Base-by-base conservation (phyloP, 2,113 vertebrate genomes). In the Tympanuchus pallidicinctus region DNA sequence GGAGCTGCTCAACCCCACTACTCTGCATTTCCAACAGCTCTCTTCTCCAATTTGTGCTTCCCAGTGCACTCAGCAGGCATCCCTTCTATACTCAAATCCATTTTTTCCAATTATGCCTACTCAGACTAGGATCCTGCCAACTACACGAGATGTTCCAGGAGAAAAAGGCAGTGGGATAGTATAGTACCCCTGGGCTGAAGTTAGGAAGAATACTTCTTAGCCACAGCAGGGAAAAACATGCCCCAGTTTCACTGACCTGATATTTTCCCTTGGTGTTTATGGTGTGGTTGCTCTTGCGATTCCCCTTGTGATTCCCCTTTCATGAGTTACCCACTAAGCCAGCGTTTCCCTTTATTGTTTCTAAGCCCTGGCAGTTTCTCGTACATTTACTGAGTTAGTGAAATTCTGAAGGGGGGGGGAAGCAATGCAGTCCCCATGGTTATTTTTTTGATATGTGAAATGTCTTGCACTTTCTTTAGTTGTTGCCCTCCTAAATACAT, bases 241-340 rank as follows among this genome's bases (percentile, higher is more conserved):
- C 13, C 48, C 48, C 34, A 14, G 4, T 43, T 73, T 60, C 78
- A 27, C 36, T 64, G 61, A 36, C 9, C 36, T 69, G 70, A 48
- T 12, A 48, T 34, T 3, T 27, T 24, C 72, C 16, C 43, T 30
- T 13, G 3, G 7, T 48, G 38, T 52, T 73, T 40, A n/a, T 28
- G 42, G 30, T 11, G 17, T 13, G 13, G 17, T 38, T 65, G 66
- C 56, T 32, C 36, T 36, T 36, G 36, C 9, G 36, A 38, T 38
- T 38, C 36, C 36, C 36, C 43, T 38, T 6, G 20, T 56, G 30
- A 24, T 13, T 70, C 12, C 30, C 22, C 22, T 69, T 64, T 2
- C 1, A 22, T 18, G 61, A 78, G 40, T 0, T 0, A 48, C 9
- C 11, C 34, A 21, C 0, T 0, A 66, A 63, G 13, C 40, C 24